These are phyloP conservation scores for Pentamera pediparva DNA, from an alignment of 53 echinoderm and acorn worm species.

Conservation along the genomic window DNA sequence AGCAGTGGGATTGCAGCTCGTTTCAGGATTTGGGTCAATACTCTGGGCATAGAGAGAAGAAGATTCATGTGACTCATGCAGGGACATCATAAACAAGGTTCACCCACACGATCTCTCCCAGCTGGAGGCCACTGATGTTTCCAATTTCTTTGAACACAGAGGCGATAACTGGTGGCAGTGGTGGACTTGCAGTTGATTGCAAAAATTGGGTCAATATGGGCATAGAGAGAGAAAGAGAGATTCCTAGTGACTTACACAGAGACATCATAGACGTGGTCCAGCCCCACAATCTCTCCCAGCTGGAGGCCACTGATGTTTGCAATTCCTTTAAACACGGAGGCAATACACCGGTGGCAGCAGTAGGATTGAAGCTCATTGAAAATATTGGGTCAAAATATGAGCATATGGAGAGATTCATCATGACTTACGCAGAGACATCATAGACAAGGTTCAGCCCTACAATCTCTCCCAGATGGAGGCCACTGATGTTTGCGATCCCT, in stretches of 20 bases:
- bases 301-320: conserved; percentile 56
- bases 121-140: conserved; percentile 43
- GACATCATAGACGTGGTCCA: conserved; percentile 78
- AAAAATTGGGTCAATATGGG: too few relatives aligned
- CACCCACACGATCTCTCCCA: conserved; percentile 54
- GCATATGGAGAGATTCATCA: too few relatives aligned
- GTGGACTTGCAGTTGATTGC: too few relatives aligned
- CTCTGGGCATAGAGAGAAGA: too few relatives aligned
- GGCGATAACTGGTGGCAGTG: conserved; percentile 64
- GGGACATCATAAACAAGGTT: conserved; percentile 82
- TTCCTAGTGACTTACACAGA: conserved; percentile 66
- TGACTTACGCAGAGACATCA: conserved; percentile 69
- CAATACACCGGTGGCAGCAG: too few relatives aligned
- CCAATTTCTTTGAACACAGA: conserved; percentile 74
- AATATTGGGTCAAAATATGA: too few relatives aligned
- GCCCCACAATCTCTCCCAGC: conserved; percentile 51
- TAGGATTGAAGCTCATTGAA: too few relatives aligned
- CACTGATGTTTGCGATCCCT: conserved; percentile 64
- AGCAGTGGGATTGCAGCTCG: too few relatives aligned
- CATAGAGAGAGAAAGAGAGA: too few relatives aligned
- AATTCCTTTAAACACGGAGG: conserved; percentile 69
- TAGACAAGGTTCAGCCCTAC: conserved; percentile 62
- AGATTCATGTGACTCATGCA: conserved; percentile 52
- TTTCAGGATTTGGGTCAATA: too few relatives aligned
- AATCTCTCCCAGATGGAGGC: conserved; percentile 59